Evolutionary conservation across 2,797 vertebrate genomes (phyloP).

Genomic region (Protonibea diacanthus): DNA sequence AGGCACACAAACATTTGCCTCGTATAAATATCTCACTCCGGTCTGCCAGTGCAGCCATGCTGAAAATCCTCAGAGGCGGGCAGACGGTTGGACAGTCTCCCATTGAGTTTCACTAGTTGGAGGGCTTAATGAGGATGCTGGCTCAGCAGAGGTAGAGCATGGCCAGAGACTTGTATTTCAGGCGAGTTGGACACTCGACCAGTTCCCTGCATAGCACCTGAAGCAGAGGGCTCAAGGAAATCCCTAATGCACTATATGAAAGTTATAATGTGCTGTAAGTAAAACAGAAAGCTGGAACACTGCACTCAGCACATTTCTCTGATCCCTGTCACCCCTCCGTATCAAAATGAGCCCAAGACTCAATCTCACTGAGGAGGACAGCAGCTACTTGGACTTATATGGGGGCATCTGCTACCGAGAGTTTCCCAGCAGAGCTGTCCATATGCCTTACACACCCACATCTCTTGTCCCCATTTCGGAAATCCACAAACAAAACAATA

Average conservation of each 20-base stretch:
- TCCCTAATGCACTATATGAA: conserved; percentile 42
- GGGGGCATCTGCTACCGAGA: conserved; percentile 30
- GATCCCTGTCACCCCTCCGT: conserved; percentile 20
- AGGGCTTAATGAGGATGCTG: conserved; percentile 76
- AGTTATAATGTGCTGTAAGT: conserved; percentile 49
- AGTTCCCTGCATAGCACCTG: conserved; percentile 46
- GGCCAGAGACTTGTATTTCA: conserved; percentile 55
- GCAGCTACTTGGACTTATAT: conserved; percentile 32
- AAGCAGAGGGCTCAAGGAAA: conserved; percentile 53
- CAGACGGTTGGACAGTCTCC: conserved; percentile 67
- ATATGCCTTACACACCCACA: conserved; percentile 35
- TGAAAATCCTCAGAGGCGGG: conserved; percentile 69
- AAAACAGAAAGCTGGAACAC: conserved; percentile 39
- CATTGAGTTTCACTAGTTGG: conserved; percentile 69
- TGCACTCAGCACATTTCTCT: conserved; percentile 52
- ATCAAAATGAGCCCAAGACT: conserved; percentile 32
- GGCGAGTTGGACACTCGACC: conserved; percentile 53
- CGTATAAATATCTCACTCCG: conserved; percentile 71
- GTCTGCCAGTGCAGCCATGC: conserved; percentile 69
- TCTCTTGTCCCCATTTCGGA: conserved; percentile 17
- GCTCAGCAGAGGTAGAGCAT: conserved; percentile 71
- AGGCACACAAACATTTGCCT: conserved; percentile 70
- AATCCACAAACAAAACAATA: conserved; percentile 41
- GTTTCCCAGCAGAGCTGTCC: conserved; percentile 25
- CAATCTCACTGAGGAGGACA: conserved; percentile 28